Evolutionary conservation across 2,113 vertebrate genomes (phyloP).

Genomic region (Ascaphus truei): DNA sequence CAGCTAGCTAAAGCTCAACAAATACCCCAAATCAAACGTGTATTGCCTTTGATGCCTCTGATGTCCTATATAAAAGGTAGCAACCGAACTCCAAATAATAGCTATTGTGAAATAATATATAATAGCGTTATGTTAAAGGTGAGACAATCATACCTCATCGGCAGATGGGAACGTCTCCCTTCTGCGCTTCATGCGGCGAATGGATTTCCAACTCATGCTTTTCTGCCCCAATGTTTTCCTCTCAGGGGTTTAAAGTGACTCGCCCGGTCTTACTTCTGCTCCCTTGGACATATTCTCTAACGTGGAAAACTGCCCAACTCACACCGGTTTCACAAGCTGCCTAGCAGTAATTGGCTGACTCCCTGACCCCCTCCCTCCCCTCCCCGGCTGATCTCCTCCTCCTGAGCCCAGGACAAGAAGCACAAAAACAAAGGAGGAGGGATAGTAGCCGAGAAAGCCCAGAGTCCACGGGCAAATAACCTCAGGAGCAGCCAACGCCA

Average conservation of each 20-base stretch:
- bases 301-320: background rate
- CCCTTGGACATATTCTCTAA: constrained; percentile 35
- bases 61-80: no score
- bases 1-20: no score
- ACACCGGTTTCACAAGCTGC: constrained; percentile 10
- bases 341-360: rapidly evolving
- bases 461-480: no score
- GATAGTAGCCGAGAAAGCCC: no score
- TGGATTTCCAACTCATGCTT: constrained; percentile 50
- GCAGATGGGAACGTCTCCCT: constrained; percentile 53
- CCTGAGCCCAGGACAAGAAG: background rate
- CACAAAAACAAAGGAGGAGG: no score
- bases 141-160: constrained; percentile 58
- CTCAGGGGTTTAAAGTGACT: background rate
- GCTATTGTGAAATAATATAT: no score
- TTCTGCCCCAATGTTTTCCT: background rate
- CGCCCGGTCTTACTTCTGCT: constrained; percentile 39
- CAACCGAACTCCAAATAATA: no score
- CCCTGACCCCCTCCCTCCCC: background rate
- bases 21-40: no score
- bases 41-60: no score
- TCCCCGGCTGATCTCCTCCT: background rate
- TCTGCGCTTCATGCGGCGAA: constrained; percentile 52
- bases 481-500: no score
- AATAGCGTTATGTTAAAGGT: no score